These are phyloP conservation scores for Cyclopterus lumpus DNA, from an alignment of 2,797 vertebrate species.

Conservation along the genomic window DNA sequence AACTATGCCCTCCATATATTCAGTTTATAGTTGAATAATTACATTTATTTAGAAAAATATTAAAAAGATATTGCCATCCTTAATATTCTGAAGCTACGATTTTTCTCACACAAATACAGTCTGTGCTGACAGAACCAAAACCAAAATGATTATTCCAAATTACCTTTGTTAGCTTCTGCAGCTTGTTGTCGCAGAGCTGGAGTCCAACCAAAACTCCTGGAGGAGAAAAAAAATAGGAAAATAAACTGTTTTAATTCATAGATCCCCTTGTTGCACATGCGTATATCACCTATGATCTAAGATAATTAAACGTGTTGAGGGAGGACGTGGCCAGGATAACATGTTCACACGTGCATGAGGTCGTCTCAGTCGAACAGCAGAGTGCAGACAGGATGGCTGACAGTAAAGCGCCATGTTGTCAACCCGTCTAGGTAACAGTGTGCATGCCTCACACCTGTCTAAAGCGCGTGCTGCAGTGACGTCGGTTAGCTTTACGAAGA, in stretches of 20 bases:
- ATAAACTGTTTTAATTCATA: background rate
- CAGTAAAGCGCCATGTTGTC: background rate
- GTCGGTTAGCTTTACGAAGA: background rate
- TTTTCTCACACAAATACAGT: background rate
- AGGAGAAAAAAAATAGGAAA: constrained; percentile 4
- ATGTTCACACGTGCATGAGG: background rate
- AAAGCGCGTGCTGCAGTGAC: background rate
- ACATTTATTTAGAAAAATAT: background rate
- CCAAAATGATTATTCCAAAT: background rate
- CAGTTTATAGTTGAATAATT: background rate
- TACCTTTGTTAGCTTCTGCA: constrained; percentile 80
- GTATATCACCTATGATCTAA: background rate
- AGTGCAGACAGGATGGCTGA: background rate
- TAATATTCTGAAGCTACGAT: no score
- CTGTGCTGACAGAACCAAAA: background rate
- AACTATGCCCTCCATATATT: no score
- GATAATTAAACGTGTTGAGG: background rate
- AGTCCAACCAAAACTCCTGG: constrained; percentile 82
- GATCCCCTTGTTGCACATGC: background rate
- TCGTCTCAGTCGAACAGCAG: no score
- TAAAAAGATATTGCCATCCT: rapidly evolving
- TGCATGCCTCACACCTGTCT: background rate
- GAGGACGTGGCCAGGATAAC: background rate
- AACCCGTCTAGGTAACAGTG: rapidly evolving
- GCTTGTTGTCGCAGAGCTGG: constrained; percentile 71